Base-by-base conservation (phyloP, 2,888 invertebrate species). In the Hedya salicella region DNA sequence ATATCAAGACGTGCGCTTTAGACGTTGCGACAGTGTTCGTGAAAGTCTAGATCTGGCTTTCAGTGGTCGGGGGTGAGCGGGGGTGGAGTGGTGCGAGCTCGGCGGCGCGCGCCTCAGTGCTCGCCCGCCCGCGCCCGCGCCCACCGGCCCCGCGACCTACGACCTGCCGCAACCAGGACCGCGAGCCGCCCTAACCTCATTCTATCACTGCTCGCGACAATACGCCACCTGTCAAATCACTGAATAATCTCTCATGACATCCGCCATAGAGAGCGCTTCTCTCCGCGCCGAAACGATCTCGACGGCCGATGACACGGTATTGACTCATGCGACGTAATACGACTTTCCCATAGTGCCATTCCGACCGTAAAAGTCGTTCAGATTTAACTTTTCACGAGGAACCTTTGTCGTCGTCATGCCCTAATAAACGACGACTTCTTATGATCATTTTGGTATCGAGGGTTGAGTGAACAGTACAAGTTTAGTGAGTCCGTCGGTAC, bases 31-130 rank as follows among this genome's bases (percentile, higher is more conserved):
- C 67, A 75, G 76, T 78, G 69, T 74, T 71, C 67, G 73, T 75
- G 69, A 75, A 81, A 83, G 85, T 85, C 85, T 86, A 87, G 85
- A 82, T 84, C 71, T 63, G 67, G 70, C 61, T 64, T 67, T 62
- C 54, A 53, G 61, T 54, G 68, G 56, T 69, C 64, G 69, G 61
- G 64, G 67, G 59, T 46, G 66, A 63, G 73, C 70, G 73, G 74
- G 71, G 75, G 77, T 75, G 68, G 83, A 76, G 75, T 75, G 81
- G 40, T 39, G 53, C 78, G 77, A 78, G 79, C 76, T 73, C 71
- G 74, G 85, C 88, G 87, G 87, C 87, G 89, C 89, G 88, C 89
- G 87, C 87, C 80, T 87, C 90, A 90, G 91, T 91, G 88, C 87
- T 79, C 87, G 86, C 85, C 86, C 87, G 84, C 90, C 87, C 89